These are phyloP conservation scores for Oryctolagus cuniculus DNA, from an alignment of 2,113 vertebrate species.

Conservation along the genomic window DNA sequence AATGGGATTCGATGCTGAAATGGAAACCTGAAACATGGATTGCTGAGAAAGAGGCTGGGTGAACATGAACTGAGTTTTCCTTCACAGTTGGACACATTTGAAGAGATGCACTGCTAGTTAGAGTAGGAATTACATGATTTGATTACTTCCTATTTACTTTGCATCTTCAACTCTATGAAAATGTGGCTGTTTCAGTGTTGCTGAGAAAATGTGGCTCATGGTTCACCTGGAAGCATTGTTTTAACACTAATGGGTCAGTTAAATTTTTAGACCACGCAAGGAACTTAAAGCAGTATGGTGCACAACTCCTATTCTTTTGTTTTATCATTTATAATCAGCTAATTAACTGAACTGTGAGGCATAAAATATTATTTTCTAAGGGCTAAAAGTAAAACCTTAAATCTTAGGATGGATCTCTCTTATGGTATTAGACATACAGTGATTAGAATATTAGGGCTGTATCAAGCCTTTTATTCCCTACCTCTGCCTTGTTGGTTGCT, in stretches of 20 bases:
- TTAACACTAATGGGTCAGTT: not conserved
- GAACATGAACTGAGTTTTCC: no score
- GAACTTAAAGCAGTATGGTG: not conserved
- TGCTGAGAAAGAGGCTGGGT: not conserved
- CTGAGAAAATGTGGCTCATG: not conserved
- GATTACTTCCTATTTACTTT: not conserved
- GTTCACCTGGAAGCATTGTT: not conserved
- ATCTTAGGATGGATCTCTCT: not conserved
- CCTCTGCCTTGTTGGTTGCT: not conserved
- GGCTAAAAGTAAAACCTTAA: not conserved
- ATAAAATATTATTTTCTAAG: slow-evolving; percentile 3
- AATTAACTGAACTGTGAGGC: not conserved
- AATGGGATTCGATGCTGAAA: not conserved
- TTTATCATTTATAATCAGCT: not conserved
- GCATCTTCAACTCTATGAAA: not conserved
- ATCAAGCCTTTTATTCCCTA: not conserved
- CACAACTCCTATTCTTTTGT: not conserved
- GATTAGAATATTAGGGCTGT: not conserved
- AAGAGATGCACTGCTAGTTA: not conserved
- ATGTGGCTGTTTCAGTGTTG: not conserved
- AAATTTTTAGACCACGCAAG: not conserved
- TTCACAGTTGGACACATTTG: not conserved
- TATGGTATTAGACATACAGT: fast-evolving
- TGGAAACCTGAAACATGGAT: not conserved
- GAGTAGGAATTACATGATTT: not conserved